Base-by-base conservation (phyloP, 2,888 invertebrate genomes). In the Synanthedon andrenaeformis region DNA sequence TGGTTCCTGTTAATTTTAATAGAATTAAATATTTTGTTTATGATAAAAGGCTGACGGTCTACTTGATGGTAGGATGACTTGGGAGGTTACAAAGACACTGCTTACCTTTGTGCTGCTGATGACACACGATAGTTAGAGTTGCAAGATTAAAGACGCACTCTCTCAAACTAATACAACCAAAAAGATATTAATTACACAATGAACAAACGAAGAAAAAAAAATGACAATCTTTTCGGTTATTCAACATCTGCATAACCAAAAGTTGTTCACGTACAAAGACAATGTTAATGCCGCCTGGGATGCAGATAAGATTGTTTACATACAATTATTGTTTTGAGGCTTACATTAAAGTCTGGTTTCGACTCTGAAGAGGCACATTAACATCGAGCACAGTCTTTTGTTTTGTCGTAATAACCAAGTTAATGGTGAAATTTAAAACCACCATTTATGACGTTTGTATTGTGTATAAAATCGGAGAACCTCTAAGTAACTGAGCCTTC, bases 241-340 rank as follows among this genome's bases (percentile, higher is more conserved):
- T 35, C 35, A 35, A 35, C 35, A 35, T 35, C 35, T 35, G 10
- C 35, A 35, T 35, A 35, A 45, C 8, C 45, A n/a, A 45, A 45
- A 45, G 13, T 45, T 45, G 45, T 14, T 45, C 4, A 12, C 49
- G 49, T 49, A 17, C 49, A 8, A 17, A 17, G 13, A 17, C 45
- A n/a, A 53, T 57, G 59, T 63, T 60, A 61, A 59, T 60, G 64
- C 59, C 61, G 54, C 61, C 56, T 59, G 53, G 48, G 58, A 41
- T 28, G 42, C 51, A 58, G 66, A 65, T 66, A 66, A 65, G 62
- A 65, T 63, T 59, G 57, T 62, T 56, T 59, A 61, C 61, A 60
- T 53, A 51, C 49, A 52, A 55, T 59, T 65, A 65, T 66, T 63
- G 66, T 63, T 65, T 65, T 57, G 57, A 62, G 59, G 64, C 62